Evolutionary conservation across 2,113 vertebrate species (phyloP).

Genomic region (Nanger granti): DNA sequence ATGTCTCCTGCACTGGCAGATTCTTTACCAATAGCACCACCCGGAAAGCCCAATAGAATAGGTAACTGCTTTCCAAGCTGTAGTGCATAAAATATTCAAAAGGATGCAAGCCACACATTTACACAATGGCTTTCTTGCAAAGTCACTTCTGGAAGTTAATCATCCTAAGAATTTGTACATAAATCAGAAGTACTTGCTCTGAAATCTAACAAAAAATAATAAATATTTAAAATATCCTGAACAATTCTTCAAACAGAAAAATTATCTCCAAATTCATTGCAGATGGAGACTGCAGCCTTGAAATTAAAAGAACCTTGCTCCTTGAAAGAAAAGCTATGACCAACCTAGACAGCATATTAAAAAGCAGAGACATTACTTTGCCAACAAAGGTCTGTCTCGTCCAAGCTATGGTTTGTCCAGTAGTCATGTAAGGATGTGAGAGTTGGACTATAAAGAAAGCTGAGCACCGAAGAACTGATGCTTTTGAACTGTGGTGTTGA

Average conservation of each 20-base stretch:
- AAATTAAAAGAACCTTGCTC: too few relatives aligned
- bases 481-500: too few relatives aligned
- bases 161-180: background rate
- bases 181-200: background rate
- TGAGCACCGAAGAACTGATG: too few relatives aligned
- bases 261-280: background rate
- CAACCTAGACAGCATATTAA: too few relatives aligned
- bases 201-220: background rate
- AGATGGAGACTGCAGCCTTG: background rate
- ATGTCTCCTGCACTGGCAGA: background rate
- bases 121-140: background rate
- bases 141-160: background rate
- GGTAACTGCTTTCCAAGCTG: background rate
- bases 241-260: background rate
- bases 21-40: background rate
- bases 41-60: rapidly evolving
- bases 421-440: too few relatives aligned
- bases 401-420: too few relatives aligned
- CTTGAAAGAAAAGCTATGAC: too few relatives aligned
- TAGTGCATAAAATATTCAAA: background rate
- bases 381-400: too few relatives aligned
- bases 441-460: too few relatives aligned
- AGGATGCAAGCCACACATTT: background rate
- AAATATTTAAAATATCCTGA: background rate
- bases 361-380: too few relatives aligned